Conservation (phyloP, 2,888 invertebrate genomes). For the Parnassius orleans region DNA sequence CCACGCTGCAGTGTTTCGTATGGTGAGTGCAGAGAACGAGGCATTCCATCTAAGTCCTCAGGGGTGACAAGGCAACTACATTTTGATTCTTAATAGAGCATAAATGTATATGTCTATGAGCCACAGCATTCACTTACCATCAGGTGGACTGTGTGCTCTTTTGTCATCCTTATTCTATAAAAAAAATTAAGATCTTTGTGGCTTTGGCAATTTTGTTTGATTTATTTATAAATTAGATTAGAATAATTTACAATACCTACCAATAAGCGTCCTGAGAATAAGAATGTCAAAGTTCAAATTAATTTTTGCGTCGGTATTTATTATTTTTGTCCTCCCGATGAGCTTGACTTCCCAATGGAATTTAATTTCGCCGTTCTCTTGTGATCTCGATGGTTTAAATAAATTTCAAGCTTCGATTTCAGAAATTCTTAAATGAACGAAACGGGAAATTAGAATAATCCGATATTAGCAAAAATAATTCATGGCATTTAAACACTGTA, state of each 20-base stretch:
- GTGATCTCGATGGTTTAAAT: conserved; percentile 39
- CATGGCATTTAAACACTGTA: no score
- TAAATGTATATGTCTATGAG: no score
- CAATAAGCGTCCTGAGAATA: background rate
- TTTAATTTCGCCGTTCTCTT: conserved; percentile 41
- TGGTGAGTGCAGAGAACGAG: no score
- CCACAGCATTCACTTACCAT: no score
- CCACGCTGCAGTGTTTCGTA: no score
- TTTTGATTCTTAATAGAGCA: no score
- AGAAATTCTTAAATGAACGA: conserved; percentile 29
- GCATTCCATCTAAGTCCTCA: no score
- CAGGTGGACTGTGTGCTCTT: no score
- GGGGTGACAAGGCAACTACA: no score
- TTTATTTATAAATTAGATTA: background rate
- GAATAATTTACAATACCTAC: background rate
- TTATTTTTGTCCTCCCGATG: conserved; percentile 13
- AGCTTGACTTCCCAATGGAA: conserved; percentile 32
- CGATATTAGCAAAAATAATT: no score
- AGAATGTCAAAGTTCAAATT: conserved; percentile 10
- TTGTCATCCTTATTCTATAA: no score
- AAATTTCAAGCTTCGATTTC: conserved; percentile 32
- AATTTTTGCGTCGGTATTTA: conserved; percentile 14
- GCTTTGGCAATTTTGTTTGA: background rate
- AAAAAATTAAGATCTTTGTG: background rate
- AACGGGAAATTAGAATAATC: conserved; percentile 11